Conservation (phyloP, 2,888 invertebrate species). For the Asteroscopus sphinx region DNA sequence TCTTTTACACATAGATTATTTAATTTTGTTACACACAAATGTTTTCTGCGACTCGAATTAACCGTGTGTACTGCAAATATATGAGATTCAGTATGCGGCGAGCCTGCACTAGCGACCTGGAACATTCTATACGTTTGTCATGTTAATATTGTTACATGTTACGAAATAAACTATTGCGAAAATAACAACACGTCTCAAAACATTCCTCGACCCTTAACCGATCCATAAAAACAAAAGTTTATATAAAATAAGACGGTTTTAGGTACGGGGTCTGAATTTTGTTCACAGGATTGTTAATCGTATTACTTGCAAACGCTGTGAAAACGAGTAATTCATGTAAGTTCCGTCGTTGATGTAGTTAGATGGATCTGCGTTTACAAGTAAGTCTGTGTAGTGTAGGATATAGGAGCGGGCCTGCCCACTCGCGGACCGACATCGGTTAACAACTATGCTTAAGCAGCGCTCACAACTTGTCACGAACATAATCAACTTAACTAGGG, state of each 20-base stretch:
- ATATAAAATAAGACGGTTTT: neutral
- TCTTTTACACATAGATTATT: too few relatives aligned
- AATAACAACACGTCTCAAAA: neutral
- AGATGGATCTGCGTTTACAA: conserved; percentile 31
- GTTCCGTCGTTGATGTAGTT: conserved; percentile 5
- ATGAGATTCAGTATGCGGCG: conserved; percentile 4
- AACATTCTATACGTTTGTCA: neutral
- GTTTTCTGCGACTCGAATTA: too few relatives aligned
- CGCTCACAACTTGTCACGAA: neutral
- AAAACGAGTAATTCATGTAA: conserved; percentile 11
- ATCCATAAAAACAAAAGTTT: conserved; percentile 6
- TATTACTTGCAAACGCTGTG: conserved; percentile 35
- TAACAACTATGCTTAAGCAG: neutral
- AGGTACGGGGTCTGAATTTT: conserved; percentile 51
- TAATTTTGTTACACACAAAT: too few relatives aligned
- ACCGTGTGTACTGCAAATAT: neutral
- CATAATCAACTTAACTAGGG: neutral
- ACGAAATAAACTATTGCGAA: neutral
- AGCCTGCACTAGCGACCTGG: neutral
- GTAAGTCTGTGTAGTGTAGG: conserved; percentile 20
- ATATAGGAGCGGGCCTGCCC: conserved; percentile 51
- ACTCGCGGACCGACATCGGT: conserved; percentile 35
- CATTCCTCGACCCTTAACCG: conserved; percentile 1
- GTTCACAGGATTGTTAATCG: conserved; percentile 40
- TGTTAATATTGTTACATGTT: conserved; percentile 1